Conservation (phyloP, 2,113 vertebrate genomes). For the Podiceps cristatus region DNA sequence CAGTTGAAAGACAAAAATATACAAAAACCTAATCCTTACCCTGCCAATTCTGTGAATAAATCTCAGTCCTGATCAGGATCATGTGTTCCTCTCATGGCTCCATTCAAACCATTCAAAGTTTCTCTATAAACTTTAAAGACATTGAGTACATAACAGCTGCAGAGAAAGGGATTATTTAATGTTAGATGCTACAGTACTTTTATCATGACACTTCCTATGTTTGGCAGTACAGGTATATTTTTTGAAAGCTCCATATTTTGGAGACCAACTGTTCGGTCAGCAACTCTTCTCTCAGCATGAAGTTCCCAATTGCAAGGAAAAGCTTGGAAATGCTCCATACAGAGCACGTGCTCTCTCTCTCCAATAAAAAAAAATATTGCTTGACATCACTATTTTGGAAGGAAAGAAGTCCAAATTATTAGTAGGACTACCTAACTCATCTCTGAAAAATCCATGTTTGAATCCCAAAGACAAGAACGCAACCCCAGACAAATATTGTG, state of each 20-base stretch:
- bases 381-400: neutral
- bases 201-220: neutral
- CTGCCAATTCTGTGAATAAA: neutral
- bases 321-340: neutral
- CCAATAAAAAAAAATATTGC: neutral
- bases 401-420: neutral
- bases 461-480: neutral
- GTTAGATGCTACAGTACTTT: neutral
- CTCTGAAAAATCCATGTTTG: neutral
- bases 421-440: neutral
- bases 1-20: neutral
- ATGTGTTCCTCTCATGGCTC: neutral
- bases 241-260: neutral
- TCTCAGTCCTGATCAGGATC: neutral
- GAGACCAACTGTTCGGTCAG: neutral
- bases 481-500: neutral
- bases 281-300: neutral
- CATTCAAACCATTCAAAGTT: neutral
- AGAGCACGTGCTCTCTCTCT: fast-evolving
- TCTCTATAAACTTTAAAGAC: neutral
- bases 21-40: too few relatives aligned
- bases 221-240: neutral
- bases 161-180: neutral
- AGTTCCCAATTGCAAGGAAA: neutral
- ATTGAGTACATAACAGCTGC: neutral